Conservation (phyloP, 2,797 vertebrate species). For the Picus viridis region DNA sequence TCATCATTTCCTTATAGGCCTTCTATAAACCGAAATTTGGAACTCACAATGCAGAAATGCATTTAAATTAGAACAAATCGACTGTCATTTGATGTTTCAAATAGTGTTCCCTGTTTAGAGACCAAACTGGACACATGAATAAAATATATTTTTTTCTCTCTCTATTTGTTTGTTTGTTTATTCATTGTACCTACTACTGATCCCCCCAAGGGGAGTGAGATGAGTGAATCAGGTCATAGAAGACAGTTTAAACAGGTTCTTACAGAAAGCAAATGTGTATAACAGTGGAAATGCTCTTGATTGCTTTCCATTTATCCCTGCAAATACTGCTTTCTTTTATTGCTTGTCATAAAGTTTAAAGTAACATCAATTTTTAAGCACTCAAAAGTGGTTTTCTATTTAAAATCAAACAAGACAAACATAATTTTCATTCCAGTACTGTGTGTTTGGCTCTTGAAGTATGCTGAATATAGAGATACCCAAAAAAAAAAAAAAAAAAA, state of each 20-base stretch:
- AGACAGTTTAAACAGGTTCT: constrained; percentile 13
- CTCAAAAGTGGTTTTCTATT: constrained; percentile 76
- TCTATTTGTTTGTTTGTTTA: background rate
- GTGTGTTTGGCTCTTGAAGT: constrained; percentile 71
- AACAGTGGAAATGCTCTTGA: constrained; percentile 49
- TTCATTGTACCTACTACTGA: background rate
- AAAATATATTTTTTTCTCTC: background rate
- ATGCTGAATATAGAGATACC: constrained; percentile 76
- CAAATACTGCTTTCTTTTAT: constrained; percentile 45
- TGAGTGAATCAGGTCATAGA: constrained; percentile 44
- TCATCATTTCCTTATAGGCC: background rate
- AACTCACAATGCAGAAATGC: background rate
- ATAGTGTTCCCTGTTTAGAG: background rate
- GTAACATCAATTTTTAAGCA: constrained; percentile 76
- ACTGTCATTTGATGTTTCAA: background rate
- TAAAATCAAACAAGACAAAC: constrained; percentile 79
- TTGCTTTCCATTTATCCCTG: constrained; percentile 63
- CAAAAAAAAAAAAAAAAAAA: constrained; percentile 69
- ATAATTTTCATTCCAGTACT: constrained; percentile 76
- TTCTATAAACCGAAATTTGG: background rate
- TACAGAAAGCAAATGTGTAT: constrained; percentile 7
- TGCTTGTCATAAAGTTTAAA: constrained; percentile 73
- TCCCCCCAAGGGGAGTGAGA: background rate
- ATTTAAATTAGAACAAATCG: background rate
- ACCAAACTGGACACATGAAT: background rate